Percentiles rank a stretch among this genome's conserved stretches.
Conservation (phyloP, 2,797 vertebrate species). For the Chrosomus eos region DNA sequence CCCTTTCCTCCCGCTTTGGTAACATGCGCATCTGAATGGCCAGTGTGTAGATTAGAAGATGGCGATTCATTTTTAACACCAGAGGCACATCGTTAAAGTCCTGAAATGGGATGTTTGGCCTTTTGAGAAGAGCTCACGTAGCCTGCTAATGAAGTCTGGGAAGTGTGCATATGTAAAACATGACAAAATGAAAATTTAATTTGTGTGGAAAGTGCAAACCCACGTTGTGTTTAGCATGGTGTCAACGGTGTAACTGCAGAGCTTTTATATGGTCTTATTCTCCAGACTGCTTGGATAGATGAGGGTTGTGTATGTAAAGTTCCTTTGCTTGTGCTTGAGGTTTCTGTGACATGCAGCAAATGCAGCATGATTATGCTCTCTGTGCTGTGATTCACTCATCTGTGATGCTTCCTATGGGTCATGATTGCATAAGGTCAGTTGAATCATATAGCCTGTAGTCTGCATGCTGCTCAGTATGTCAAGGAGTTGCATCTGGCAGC, state of each 20-base stretch:
- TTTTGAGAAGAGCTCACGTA: conserved; percentile 73
- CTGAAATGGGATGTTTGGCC: conserved; percentile 73
- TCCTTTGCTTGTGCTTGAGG: conserved; percentile 18
- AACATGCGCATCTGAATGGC: conserved; percentile 61
- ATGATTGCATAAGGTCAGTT: conserved; percentile 45
- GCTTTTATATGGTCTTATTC: conserved; percentile 12
- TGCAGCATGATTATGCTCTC: conserved; percentile 31
- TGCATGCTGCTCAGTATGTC: conserved; percentile 13
- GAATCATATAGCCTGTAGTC: conserved; percentile 46
- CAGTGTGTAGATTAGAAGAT: conserved; percentile 78
- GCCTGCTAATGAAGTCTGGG: conserved; percentile 49
- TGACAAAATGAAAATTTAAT: conserved; percentile 46
- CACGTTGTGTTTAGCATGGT: not conserved
- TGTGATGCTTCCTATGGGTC: conserved; percentile 40
- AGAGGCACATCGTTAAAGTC: conserved; percentile 71
- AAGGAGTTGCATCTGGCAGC: conserved; percentile 41
- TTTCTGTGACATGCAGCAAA: conserved; percentile 41
- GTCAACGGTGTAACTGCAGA: conserved; percentile 19
- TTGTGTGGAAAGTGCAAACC: conserved; percentile 36
- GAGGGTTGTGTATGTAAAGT: conserved; percentile 45
- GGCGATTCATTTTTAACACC: conserved; percentile 71
- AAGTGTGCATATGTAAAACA: conserved; percentile 1
- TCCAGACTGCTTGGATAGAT: conserved; percentile 4
- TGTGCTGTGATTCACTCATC: conserved; percentile 50
- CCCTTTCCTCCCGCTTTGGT: conserved; percentile 70